Evolutionary conservation across 2,113 vertebrate species (phyloP).

Genomic region (Dolichallabes microphthalmus): DNA sequence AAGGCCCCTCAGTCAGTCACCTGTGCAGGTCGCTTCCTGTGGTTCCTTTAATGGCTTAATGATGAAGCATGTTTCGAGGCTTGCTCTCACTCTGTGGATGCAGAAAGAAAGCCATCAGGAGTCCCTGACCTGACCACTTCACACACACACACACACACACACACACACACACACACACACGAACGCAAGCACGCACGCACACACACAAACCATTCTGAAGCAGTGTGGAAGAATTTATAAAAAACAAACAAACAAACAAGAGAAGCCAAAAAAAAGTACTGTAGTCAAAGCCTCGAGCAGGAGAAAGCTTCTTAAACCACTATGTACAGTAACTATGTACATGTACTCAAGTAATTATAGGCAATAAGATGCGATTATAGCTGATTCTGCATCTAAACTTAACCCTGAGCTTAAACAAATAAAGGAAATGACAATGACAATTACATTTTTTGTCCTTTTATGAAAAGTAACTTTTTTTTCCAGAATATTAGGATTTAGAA

Average conservation of each 20-base stretch:
- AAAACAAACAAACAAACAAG: neutral
- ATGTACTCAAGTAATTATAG: neutral
- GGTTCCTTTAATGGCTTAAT: constrained; percentile 53
- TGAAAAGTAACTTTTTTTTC: too few species aligned
- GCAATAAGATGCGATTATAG: neutral
- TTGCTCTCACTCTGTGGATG: constrained; percentile 25
- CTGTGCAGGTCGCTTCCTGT: constrained; percentile 42
- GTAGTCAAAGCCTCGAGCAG: neutral
- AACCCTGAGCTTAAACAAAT: neutral
- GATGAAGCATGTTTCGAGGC: constrained; percentile 44
- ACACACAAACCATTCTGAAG: constrained; percentile 8
- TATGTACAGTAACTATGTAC: neutral
- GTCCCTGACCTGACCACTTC: constrained; percentile 25
- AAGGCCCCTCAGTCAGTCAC: constrained; percentile 46
- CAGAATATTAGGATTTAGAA: too few species aligned
- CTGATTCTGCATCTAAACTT: neutral
- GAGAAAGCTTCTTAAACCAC: neutral
- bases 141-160: neutral
- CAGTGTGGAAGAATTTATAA: neutral
- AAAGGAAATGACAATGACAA: neutral
- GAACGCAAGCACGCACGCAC: neutral
- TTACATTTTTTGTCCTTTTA: neutral
- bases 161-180: constrained; percentile 16
- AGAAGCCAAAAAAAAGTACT: neutral
- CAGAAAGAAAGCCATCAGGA: constrained; percentile 20